Percentiles rank a stretch among this genome's conserved stretches.
Conservation (phyloP, 2,888 invertebrate genomes). For the Pheosia gnoma region DNA sequence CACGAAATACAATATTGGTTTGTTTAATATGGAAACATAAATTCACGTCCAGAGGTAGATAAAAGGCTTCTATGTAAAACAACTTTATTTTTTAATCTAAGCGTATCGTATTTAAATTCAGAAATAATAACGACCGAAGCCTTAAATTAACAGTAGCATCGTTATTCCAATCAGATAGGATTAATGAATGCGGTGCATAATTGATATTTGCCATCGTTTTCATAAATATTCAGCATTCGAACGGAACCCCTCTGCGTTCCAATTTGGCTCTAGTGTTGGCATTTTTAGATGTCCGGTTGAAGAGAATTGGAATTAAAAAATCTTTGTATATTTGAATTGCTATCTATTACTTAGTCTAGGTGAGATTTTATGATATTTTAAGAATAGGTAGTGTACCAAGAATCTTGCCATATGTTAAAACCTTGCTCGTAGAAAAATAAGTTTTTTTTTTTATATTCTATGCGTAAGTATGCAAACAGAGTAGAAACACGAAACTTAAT, state of each 20-base stretch:
- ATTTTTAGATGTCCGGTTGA: slow-evolving; percentile 31
- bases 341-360: no score
- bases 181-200: slow-evolving; percentile 60
- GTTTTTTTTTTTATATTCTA: no score
- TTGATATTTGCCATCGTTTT: slow-evolving; percentile 66
- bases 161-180: slow-evolving; percentile 61
- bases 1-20: neutral
- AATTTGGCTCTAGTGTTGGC: slow-evolving; percentile 34
- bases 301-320: slow-evolving; percentile 6
- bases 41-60: no score
- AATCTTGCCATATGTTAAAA: no score
- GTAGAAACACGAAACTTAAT: neutral
- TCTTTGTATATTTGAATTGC: no score
- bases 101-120: slow-evolving; percentile 31
- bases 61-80: neutral
- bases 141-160: slow-evolving; percentile 51
- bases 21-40: no score
- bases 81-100: neutral
- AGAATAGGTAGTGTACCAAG: no score
- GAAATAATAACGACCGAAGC: slow-evolving; percentile 46
- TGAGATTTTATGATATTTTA: no score
- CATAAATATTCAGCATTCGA: slow-evolving; percentile 70
- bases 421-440: no score
- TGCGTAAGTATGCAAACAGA: no score
- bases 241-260: slow-evolving; percentile 57